Conservation (phyloP, 2,113 vertebrate genomes). For the Coreoperca whiteheadi region DNA sequence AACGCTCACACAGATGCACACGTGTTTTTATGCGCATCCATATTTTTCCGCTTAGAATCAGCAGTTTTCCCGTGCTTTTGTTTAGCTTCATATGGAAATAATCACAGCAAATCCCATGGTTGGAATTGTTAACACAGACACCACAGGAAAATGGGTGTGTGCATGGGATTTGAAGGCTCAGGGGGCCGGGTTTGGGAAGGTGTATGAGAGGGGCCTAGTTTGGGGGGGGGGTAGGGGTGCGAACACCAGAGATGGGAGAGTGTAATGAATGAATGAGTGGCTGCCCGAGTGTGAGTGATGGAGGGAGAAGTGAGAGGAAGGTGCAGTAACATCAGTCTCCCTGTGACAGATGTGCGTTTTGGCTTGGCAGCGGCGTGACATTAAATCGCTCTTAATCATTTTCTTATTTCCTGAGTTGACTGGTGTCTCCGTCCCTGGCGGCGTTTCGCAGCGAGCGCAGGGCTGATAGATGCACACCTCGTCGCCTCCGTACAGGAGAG, state of each 20-base stretch:
- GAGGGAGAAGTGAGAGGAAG: conserved; percentile 27
- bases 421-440: conserved; percentile 62
- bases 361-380: conserved; percentile 63
- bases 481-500: conserved; percentile 19
- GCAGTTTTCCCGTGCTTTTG: conserved; percentile 21
- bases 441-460: conserved; percentile 5
- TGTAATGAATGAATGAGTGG: conserved; percentile 47
- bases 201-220: neutral
- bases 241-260: neutral
- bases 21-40: neutral
- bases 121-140: neutral
- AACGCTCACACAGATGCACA: neutral
- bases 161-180: neutral
- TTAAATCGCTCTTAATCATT: conserved; percentile 83
- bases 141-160: neutral
- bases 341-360: conserved; percentile 75
- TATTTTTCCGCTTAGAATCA: neutral
- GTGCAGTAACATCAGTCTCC: conserved; percentile 70
- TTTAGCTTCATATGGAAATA: conserved; percentile 25
- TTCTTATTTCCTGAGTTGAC: conserved; percentile 81
- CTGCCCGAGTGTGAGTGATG: conserved; percentile 28
- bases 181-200: neutral
- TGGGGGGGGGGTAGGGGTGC: neutral
- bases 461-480: conserved; percentile 68
- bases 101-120: neutral